Evolutionary conservation across 1,140 invertebrate species (phyloP).

Genomic region (Papilio polytes): DNA sequence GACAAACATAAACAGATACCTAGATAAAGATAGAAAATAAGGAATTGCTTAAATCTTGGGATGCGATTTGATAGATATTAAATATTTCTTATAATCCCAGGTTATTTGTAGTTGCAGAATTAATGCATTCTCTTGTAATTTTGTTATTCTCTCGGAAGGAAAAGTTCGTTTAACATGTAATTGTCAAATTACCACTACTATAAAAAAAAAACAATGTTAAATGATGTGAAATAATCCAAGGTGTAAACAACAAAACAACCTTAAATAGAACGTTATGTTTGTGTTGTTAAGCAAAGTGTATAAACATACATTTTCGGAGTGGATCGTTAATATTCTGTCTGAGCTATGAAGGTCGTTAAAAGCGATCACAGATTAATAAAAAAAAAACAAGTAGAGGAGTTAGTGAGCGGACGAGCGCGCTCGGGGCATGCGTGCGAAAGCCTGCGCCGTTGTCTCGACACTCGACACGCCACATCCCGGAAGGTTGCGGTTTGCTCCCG

Average conservation of each 20-base stretch:
- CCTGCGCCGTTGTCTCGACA: constrained; percentile 46
- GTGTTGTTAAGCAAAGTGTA: not conserved
- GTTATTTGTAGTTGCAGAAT: too few species aligned
- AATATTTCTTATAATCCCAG: too few species aligned
- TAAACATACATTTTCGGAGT: constrained; percentile 5
- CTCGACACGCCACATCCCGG: constrained; percentile 78
- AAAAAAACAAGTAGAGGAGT: constrained; percentile 19
- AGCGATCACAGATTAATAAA: constrained; percentile 32
- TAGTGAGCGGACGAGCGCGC: constrained; percentile 44
- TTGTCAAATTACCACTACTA: too few species aligned
- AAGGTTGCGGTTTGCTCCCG: constrained; percentile 67
- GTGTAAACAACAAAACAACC: not conserved
- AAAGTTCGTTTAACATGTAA: too few species aligned
- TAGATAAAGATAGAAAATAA: not conserved
- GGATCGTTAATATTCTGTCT: constrained; percentile 28
- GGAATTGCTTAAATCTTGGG: not conserved
- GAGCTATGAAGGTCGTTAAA: constrained; percentile 30
- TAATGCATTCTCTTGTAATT: too few species aligned
- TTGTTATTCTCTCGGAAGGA: not conserved
- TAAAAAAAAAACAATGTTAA: not conserved
- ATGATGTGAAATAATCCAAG: not conserved
- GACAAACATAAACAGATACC: not conserved
- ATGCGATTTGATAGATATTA: not conserved
- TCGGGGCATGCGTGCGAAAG: constrained; percentile 65
- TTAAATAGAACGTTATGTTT: not conserved